Evolutionary conservation across 2,797 vertebrate genomes (phyloP).

Genomic region (Phyllotis vaccarum): DNA sequence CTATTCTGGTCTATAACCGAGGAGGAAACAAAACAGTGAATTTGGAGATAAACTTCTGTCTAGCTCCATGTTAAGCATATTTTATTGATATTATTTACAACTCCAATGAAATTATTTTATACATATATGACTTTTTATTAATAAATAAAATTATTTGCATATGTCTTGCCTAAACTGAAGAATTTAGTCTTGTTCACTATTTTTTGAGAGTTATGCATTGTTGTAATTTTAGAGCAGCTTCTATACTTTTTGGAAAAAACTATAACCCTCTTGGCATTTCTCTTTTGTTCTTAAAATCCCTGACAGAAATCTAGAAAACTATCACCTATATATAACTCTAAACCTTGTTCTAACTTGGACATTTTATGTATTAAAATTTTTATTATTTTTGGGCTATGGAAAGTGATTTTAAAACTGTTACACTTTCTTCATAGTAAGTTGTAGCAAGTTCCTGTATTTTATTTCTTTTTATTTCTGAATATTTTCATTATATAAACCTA

Average conservation of each 20-base stretch:
- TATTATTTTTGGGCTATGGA: too few relatives aligned
- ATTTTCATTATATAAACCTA: not conserved
- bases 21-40: not conserved
- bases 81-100: not conserved
- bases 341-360: not conserved
- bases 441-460: not conserved
- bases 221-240: not conserved
- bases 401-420: not conserved
- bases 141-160: not conserved
- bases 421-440: not conserved
- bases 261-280: not conserved
- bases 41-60: not conserved
- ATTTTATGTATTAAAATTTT: not conserved
- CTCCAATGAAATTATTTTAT: not conserved
- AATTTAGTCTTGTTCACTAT: not conserved
- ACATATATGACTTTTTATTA: not conserved
- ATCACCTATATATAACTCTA: not conserved
- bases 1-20: not conserved
- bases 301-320: not conserved
- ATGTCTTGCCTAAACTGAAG: not conserved
- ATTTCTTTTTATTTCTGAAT: not conserved
- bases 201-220: not conserved
- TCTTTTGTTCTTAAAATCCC: rapidly evolving
- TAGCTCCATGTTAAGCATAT: not conserved
- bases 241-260: not conserved